A percentile compares a stretch with the other conserved stretches of the same genome.
phyloP scores from a whole-genome alignment of 2,888 invertebrate species.

The Pelosia muscerda region DNA sequence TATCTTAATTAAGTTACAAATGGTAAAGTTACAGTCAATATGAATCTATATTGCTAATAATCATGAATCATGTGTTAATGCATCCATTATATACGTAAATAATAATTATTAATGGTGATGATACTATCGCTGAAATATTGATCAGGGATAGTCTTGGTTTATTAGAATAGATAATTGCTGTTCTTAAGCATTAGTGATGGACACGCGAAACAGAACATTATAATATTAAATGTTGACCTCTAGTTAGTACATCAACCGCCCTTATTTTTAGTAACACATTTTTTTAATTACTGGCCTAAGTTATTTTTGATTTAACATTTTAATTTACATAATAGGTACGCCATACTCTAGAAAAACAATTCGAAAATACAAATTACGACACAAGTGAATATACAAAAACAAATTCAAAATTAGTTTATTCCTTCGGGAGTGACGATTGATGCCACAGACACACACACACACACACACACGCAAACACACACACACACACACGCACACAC shows the following conservation, averaged over 20 bases:
- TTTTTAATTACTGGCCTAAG: background rate
- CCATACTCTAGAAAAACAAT: background rate
- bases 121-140: constrained; percentile 44
- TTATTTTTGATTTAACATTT: background rate
- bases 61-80: constrained; percentile 36
- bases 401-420: too few species aligned
- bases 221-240: background rate
- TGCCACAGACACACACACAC: too few species aligned
- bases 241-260: background rate
- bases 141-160: constrained; percentile 26
- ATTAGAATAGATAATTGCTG: constrained; percentile 21
- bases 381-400: too few species aligned
- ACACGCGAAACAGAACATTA: background rate
- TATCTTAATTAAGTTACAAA: background rate
- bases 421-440: too few species aligned
- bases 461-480: too few species aligned
- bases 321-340: background rate
- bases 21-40: background rate
- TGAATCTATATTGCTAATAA: constrained; percentile 10
- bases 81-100: constrained; percentile 34
- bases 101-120: constrained; percentile 22
- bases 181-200: constrained; percentile 13
- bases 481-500: background rate
- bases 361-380: background rate
- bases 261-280: background rate